Evolutionary conservation across 92 coral and sea anemone species (phyloP).

Genomic region (Anthopleura xanthogrammica): DNA sequence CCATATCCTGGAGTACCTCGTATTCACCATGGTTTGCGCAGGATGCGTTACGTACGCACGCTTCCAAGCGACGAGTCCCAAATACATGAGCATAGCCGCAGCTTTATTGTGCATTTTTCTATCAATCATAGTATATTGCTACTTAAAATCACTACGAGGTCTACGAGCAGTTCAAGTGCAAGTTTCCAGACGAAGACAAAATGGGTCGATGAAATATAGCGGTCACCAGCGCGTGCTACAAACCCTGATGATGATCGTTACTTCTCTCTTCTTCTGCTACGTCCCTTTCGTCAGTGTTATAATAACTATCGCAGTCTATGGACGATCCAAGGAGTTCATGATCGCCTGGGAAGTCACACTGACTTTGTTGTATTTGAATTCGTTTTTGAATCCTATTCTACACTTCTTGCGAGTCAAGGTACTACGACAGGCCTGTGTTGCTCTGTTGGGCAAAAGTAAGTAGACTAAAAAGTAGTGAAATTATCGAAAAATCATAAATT

Average conservation of each 20-base stretch:
- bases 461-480: background rate
- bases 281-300: slow-evolving; percentile 30
- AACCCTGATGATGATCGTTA: slow-evolving; percentile 17
- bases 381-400: slow-evolving; percentile 28
- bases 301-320: slow-evolving; percentile 24
- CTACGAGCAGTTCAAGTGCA: slow-evolving; percentile 14
- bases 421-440: slow-evolving; percentile 22
- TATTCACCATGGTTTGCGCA: slow-evolving; percentile 15
- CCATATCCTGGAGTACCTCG: slow-evolving; percentile 10
- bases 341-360: slow-evolving; percentile 31
- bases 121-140: slow-evolving; percentile 23
- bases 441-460: background rate
- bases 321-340: slow-evolving; percentile 24
- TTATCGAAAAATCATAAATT: background rate
- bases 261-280: slow-evolving; percentile 20
- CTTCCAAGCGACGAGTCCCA: slow-evolving; percentile 19
- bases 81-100: slow-evolving; percentile 39
- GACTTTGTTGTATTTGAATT: slow-evolving; percentile 27
- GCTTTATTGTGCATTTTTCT: slow-evolving; percentile 19
- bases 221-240: slow-evolving; percentile 10
- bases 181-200: background rate
- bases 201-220: background rate
- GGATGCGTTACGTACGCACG: slow-evolving; percentile 4
- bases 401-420: slow-evolving; percentile 28
- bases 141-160: slow-evolving; percentile 17